These are phyloP conservation scores for Neodontobutis hainanensis DNA, from an alignment of 2,113 vertebrate genomes.

Conservation along the genomic window DNA sequence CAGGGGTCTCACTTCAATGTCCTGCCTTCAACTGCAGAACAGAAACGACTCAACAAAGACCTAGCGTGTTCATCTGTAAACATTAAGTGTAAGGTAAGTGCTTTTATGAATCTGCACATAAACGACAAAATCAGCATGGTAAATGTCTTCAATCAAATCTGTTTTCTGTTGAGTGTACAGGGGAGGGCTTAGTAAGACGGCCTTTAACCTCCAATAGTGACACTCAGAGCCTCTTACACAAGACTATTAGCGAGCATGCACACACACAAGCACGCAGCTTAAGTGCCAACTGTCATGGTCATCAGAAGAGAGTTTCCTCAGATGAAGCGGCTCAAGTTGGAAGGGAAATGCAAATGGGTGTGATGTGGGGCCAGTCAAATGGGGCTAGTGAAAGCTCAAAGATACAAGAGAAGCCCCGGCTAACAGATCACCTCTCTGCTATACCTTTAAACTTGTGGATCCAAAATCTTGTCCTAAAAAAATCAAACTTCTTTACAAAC, in stretches of 20 bases:
- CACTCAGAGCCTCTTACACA: constrained; percentile 60
- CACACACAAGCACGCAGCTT: constrained; percentile 24
- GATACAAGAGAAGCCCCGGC: constrained; percentile 29
- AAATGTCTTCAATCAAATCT: not conserved
- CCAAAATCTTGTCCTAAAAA: too few species aligned
- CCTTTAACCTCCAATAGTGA: constrained; percentile 15
- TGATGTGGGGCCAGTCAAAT: constrained; percentile 15
- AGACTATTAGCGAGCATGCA: constrained; percentile 39
- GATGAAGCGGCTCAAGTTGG: constrained; percentile 30
- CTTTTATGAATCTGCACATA: too few species aligned
- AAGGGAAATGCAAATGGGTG: constrained; percentile 31
- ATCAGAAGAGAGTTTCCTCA: constrained; percentile 49
- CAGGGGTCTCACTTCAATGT: too few species aligned
- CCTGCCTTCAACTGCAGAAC: too few species aligned
- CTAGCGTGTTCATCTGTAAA: too few species aligned
- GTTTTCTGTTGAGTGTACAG: not conserved
- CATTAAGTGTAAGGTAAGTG: too few species aligned
- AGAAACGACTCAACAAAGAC: too few species aligned
- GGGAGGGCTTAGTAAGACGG: constrained; percentile 9
- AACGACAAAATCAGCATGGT: too few species aligned
- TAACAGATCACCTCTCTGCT: not conserved
- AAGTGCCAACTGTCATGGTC: constrained; percentile 18
- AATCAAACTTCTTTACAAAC: too few species aligned
- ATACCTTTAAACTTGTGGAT: not conserved
- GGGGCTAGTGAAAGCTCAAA: constrained; percentile 43